Conservation (phyloP, 2,888 invertebrate species). For the Leptura quadrifasciata region DNA sequence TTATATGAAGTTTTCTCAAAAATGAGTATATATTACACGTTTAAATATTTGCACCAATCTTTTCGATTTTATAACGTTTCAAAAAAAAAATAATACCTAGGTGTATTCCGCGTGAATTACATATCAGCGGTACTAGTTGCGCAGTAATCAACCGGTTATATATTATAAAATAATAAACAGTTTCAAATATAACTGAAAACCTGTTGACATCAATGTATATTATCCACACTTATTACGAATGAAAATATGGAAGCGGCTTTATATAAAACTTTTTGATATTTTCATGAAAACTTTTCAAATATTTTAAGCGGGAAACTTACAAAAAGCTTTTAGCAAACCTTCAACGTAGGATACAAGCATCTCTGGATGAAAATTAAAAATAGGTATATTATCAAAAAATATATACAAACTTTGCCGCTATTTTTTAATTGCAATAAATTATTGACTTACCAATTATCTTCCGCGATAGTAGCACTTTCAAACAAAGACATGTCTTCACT, state of each 20-base stretch:
- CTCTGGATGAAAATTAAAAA: background rate
- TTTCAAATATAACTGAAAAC: background rate
- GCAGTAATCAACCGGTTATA: background rate
- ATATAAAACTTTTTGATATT: background rate
- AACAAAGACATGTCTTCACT: slow-evolving; percentile 72
- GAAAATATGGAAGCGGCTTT: background rate
- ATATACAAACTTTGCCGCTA: background rate
- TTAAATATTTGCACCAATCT: background rate
- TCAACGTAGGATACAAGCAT: background rate
- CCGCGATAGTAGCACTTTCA: slow-evolving; percentile 67
- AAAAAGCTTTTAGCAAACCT: background rate
- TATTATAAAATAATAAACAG: background rate
- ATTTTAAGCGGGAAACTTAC: slow-evolving; percentile 34
- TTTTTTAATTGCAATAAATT: slow-evolving; percentile 5
- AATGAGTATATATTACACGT: background rate
- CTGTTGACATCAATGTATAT: too few species aligned
- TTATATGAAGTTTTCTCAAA: background rate
- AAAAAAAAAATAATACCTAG: background rate
- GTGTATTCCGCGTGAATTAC: background rate
- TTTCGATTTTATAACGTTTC: background rate
- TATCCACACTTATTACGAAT: background rate
- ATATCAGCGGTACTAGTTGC: slow-evolving; percentile 22
- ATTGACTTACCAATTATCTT: slow-evolving; percentile 71
- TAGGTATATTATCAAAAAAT: background rate
- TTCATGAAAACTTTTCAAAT: slow-evolving; percentile 36